Conservation (phyloP, 1,140 invertebrate genomes). For the Caenorhabditis latens region DNA sequence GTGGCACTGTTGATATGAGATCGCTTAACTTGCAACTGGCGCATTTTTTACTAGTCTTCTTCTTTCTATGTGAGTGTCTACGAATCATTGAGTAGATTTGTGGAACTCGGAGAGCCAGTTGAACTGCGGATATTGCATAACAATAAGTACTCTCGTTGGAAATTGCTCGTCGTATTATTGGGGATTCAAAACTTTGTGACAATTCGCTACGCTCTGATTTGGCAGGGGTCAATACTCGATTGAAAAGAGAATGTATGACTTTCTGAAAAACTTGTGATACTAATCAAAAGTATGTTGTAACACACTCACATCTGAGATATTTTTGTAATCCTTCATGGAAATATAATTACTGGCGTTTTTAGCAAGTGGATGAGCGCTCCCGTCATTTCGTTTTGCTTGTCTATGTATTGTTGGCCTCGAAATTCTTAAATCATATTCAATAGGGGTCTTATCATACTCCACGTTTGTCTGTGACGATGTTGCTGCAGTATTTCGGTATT, state of each 20-base stretch:
- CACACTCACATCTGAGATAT: not conserved
- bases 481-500: not conserved
- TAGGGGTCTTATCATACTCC: not conserved
- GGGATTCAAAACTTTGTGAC: not conserved
- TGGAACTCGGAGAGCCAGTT: not conserved
- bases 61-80: not conserved
- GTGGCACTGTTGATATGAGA: not conserved
- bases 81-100: slow-evolving; percentile 14
- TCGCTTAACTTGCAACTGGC: not conserved
- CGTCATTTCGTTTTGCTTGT: no score
- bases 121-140: not conserved
- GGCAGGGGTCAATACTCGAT: not conserved
- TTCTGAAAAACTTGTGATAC: not conserved
- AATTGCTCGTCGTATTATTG: not conserved
- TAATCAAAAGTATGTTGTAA: no score
- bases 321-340: not conserved
- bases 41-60: not conserved
- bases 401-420: no score
- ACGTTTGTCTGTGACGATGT: not conserved
- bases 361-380: not conserved
- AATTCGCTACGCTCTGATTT: not conserved
- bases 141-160: not conserved
- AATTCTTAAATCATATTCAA: no score
- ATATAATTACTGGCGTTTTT: not conserved
- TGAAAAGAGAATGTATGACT: not conserved